Base-by-base conservation (phyloP, 2,797 vertebrate genomes). In the Pelodytes ibericus region DNA sequence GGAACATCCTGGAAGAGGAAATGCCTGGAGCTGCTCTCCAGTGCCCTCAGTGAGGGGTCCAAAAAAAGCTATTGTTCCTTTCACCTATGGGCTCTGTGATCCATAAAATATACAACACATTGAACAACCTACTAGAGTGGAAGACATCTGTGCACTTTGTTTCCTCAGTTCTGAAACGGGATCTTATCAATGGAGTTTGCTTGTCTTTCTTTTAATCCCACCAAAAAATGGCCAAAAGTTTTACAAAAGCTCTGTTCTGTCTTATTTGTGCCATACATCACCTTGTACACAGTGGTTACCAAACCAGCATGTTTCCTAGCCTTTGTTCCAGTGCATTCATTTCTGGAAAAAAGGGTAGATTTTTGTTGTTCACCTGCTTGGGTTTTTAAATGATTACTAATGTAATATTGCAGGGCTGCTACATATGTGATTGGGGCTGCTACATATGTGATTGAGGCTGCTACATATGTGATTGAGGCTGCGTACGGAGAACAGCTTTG, bases 1-100 rank as follows among this genome's bases (percentile, higher is more conserved):
- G 75, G 75, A 78, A 78, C 75, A 67, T 78, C 75, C 75, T 78
- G 69, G 39, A 61, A 51, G 65, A 72, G 69, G 69, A 72, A 78
- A 49, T 67, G 62, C 70, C 53, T 72, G 70, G 11, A 49, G 70
- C 44, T 57, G 53, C 56, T 72, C 62, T 67, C 63, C 53, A 72
- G 58, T 72, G 30, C 57, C 39, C 69, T 58, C 69, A 66, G 70
- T 26, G 33, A 62, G 64, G 58, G 63, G 62, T 67, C 53, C 47
- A 72, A 33, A 72, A 69, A 78, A 72, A 72, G 62, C 63, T 51
- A 78, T 78, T 78, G 75, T 72, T 59, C 36, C 20, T 49, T 67
- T 72, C 30, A 53, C 69, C 70, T 67, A 72, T 78, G 65, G 69
- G 62, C 29, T 72, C 63, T 71, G 56, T 78, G 62, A 78, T 67